phyloP scores from a whole-genome alignment of 2,797 vertebrate species.

The Darevskia mixta region DNA sequence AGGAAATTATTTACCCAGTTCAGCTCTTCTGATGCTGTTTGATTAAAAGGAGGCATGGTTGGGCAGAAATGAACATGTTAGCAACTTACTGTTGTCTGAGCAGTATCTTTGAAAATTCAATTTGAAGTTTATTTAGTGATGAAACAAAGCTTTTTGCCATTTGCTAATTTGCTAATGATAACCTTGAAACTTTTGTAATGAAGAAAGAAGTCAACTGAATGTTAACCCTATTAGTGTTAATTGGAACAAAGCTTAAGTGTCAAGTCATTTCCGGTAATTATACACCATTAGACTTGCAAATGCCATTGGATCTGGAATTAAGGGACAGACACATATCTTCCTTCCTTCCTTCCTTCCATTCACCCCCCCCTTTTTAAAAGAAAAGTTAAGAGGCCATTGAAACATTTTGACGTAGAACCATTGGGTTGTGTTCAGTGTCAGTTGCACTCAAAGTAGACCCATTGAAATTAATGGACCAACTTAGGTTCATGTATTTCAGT shows the following conservation, averaged over 20 bases:
- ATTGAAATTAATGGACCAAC: background rate
- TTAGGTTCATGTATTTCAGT: no score
- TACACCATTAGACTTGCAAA: constrained; percentile 21
- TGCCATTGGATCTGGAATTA: constrained; percentile 4
- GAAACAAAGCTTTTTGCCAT: constrained; percentile 1
- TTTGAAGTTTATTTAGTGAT: constrained; percentile 30
- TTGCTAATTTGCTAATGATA: constrained; percentile 40
- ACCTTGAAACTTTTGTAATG: constrained; percentile 31
- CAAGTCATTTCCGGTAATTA: constrained; percentile 33
- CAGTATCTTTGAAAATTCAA: constrained; percentile 12
- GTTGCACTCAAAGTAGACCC: background rate
- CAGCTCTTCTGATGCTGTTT: background rate
- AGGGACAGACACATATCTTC: background rate
- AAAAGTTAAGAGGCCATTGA: background rate
- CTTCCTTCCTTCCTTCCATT: background rate
- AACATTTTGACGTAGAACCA: background rate
- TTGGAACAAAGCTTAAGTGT: constrained; percentile 23
- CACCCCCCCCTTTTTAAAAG: background rate
- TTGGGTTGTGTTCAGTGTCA: no score
- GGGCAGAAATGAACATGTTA: constrained; percentile 1
- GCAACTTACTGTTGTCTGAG: background rate
- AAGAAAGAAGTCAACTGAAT: constrained; percentile 37
- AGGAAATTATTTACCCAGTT: background rate
- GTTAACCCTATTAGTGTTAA: constrained; percentile 44
- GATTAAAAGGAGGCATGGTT: background rate